Evolutionary conservation across 2,113 vertebrate genomes (phyloP), one percentile per base, ranked within the genome.

Genomic region (Euleptes europaea): DNA sequence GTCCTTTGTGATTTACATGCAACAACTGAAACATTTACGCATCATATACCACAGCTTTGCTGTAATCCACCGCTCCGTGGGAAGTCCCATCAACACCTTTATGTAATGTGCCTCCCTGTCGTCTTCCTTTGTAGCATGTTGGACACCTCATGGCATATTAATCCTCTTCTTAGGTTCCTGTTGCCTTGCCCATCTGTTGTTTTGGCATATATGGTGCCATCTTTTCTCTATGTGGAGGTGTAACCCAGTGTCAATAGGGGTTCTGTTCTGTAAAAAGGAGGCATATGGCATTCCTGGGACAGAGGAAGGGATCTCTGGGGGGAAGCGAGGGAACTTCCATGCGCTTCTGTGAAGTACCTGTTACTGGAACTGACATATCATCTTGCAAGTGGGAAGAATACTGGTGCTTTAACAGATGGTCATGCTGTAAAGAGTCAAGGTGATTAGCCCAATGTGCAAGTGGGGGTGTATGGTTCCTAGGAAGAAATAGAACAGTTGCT

Each of bases 341-440:
- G 0, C 54, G 78, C 67, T 78, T 76, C 54, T 84, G 71, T 73
- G 82, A 90, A n/a, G 82, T 91, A 54, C 78, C 91, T 91, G 79
- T 93, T 91, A 81, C 57, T 88, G 86, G 89, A 91, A 80, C 69
- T 79, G 84, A 80, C 26, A 28, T 3, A 4, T 86, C 77, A 88
- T 72, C 83, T 88, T 84, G 57, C 35, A 88, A 73, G 73, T 78
- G 82, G 86, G 90, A 84, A 75, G 90, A 82, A 40, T n/a, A 47
- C 82, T 90, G 88, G 82, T 87, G 84, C 80, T 78, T 80, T 67
- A 67, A 80, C 91, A 91, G 85, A 92, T 92, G 90, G 90, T 21
- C 83, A 87, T 82, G 49, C 76, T 93, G 80, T 57, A 42, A 72
- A 88, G 87, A 91, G 87, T 65, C 88, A 84, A 88, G 49, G 82